Evolutionary conservation across 2,888 invertebrate genomes (phyloP).

Genomic region (Epinotia brunnichana): DNA sequence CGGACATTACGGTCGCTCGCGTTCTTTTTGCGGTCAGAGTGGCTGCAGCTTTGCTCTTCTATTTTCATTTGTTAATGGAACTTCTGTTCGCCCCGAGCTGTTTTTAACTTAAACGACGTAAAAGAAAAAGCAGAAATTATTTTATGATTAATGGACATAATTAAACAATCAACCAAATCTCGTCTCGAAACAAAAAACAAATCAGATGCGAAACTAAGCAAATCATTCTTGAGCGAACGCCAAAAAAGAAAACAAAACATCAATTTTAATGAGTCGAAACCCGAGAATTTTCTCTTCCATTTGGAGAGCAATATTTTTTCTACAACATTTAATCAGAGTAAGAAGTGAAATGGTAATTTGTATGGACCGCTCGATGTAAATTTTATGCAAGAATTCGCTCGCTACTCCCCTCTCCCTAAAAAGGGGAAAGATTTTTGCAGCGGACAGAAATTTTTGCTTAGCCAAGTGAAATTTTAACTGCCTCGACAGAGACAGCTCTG

Average conservation of each 20-base stretch:
- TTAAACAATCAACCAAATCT: slow-evolving; percentile 47
- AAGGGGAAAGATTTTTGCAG: slow-evolving; percentile 81
- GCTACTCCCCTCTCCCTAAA: slow-evolving; percentile 75
- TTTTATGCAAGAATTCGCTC: slow-evolving; percentile 83
- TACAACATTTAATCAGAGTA: slow-evolving; percentile 84
- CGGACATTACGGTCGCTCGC: slow-evolving; percentile 45
- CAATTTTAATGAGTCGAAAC: slow-evolving; percentile 82
- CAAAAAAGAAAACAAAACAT: slow-evolving; percentile 73
- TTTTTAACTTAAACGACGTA: slow-evolving; percentile 38
- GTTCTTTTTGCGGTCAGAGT: slow-evolving; percentile 50
- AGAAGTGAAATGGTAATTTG: slow-evolving; percentile 84
- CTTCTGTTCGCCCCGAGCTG: slow-evolving; percentile 47
- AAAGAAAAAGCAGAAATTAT: slow-evolving; percentile 31
- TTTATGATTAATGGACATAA: slow-evolving; percentile 42
- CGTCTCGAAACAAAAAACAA: slow-evolving; percentile 51
- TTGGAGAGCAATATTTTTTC: slow-evolving; percentile 83
- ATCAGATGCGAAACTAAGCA: slow-evolving; percentile 61
- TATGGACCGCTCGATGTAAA: slow-evolving; percentile 84
- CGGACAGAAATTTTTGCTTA: slow-evolving; percentile 83
- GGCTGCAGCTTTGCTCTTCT: slow-evolving; percentile 45
- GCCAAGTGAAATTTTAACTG: slow-evolving; percentile 84
- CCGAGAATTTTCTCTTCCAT: slow-evolving; percentile 81
- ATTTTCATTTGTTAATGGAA: slow-evolving; percentile 51
- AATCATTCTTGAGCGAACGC: slow-evolving; percentile 57
- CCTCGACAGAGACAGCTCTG: slow-evolving; percentile 81